Evolutionary conservation across 2,888 invertebrate species (phyloP), one percentile per base, ranked within the genome.

Genomic region (Belgica antarctica): DNA sequence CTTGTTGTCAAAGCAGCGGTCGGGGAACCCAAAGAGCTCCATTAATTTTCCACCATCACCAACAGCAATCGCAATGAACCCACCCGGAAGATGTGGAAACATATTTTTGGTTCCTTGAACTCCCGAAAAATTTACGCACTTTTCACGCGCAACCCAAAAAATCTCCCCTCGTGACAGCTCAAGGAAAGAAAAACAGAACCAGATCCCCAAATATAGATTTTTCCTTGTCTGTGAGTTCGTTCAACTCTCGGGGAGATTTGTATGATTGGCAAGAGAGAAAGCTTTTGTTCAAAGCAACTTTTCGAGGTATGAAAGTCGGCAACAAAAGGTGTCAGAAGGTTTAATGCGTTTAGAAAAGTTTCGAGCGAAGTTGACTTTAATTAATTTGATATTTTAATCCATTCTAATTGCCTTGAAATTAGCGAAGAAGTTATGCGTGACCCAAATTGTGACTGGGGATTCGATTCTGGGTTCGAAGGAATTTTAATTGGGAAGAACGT

Each of bases 231-330:
- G 17, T 65, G 47, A 65, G 65, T 46, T 65, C 65, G 47, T 65
- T 65, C 47, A 65, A 65, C 65, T 65, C 65, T 41, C 65, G 27
- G 22, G 65, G 65, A 65, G 65, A 65, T 46, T 41, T 47, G 22
- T 47, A 63, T 31, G 63, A 63, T 22, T 31, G 63, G 52, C 52
- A 52, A 22, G 52, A 31, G 19, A 52, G 52, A 52, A 52, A 19
- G 12, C 22, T 22, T 52, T 22, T 52, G 52, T 17, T 10, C 12
- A 31, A 31, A 31, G 12, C 12, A 12, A 31, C 34, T 31, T 31
- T 31, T 31, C 34, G 12, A 22, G 22, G 52, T 17, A 52, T 52
- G 17, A 52, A 52, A 52, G 22, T 52, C 52, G 22, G 2, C 22
- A 22, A 31, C 17, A 22, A 52, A 52, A 52, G 52, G 12, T 19